Base-by-base conservation (phyloP, 2,113 vertebrate genomes). In the Protomyctophum bolini region DNA sequence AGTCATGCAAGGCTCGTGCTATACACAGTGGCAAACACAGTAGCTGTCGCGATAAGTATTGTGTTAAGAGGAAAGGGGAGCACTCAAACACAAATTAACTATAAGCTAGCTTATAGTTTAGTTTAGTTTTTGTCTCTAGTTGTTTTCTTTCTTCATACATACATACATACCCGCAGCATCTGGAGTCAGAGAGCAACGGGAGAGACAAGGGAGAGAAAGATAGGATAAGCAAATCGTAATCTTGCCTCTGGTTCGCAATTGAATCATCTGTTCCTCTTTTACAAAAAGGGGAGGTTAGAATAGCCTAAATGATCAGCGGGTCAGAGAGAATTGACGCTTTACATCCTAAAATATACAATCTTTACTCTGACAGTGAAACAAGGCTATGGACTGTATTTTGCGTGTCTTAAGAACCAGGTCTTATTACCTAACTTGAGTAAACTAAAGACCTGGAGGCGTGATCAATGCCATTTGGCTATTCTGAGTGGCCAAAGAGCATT, bases 151-250 rank as follows among this genome's bases (percentile, higher is more conserved):
- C 5, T 41, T 41, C 5, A 41, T 41, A 85, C 77, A 84, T 66
- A 70, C 76, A 88, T 95, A 96, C 96, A 79, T 96, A 97, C 96
- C 96, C 73, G 95, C 94, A 87, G 92, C 91, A 92, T 96, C 96
- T 97, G 94, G 85, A 90, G 89, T 84, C 67, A 90, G 91, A 73
- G 56, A 91, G 89, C 91, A 91, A 92, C 88, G 91, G 87, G 86
- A 91, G 90, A 90, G 90, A 92, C 87, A 95, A 84, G 94, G 93
- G 86, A 92, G 87, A 94, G 80, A 94, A 90, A 87, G 82, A 52
- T 58, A 90, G 86, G 82, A 52, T 58, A 84, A 88, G 76, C 92
- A 72, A 89, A 88, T 92, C 72, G 91, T 86, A 87, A 21, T 92
- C 84, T 78, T 79, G 9, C 58, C 52, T 68, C 56, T 72, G 8